Base-by-base conservation (phyloP, 1,140 invertebrate species). In the Dermatophagoides farinae region DNA sequence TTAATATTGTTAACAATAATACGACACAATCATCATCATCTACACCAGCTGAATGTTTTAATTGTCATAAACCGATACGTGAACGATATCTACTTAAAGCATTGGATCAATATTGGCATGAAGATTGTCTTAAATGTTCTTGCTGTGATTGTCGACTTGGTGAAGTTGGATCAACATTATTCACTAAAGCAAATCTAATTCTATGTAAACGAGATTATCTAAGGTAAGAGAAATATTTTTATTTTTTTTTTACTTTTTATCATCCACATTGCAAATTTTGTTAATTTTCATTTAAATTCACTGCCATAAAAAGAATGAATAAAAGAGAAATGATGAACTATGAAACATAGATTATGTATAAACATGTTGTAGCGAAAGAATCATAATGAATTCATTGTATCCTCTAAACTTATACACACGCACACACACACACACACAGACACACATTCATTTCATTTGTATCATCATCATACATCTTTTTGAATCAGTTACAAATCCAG, bases 61-160 rank as follows among this genome's bases (percentile, higher is more conserved):
- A 73, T 2, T 77, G 76, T 64, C 73, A 75, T 59, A 74, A 76
- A 65, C 64, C 68, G 31, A 77, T 77, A 52, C 68, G 66, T 4
- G 76, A 77, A 54, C 64, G 69, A 70, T 74, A 70, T 50, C 61
- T 74, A 40, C 67, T 74, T 59, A 70, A 71, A 50, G 84, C 86
- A 0, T 73, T 89, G 67, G 86, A 91, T 68, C 77, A 88, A 70
- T 86, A 81, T 70, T 93, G 88, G 88, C 88, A 93, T 72, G 88
- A 93, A 68, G 88, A 91, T 70, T 93, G 88, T 68, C 76, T 93
- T 40, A 91, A 90, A 70, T 91, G 88, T 68, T 85, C 86, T 37
- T 91, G 88, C 71, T 92, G 88, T 71, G 85, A 91, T 70, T 91
- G 87, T 71, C 77, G 87, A 50, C 77, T 92, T 0, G 88, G 87